Evolutionary conservation across 2,797 vertebrate species (phyloP), one percentile per base, ranked within the genome.

Genomic region (Sarcoramphus papa): DNA sequence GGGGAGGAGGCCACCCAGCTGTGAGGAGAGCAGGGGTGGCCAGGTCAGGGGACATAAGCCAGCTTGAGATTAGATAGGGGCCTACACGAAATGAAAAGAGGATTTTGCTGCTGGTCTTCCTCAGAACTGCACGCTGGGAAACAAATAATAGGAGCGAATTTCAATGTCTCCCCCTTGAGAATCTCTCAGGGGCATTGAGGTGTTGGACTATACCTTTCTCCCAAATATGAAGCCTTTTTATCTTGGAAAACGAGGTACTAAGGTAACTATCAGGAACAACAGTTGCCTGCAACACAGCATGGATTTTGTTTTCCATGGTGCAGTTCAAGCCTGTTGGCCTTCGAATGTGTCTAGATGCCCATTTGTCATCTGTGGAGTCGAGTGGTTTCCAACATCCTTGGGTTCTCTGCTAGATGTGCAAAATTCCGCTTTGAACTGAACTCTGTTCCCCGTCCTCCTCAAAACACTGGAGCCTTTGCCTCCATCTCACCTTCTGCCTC

Each of bases 361-460:
- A 30, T 50, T 51, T 24, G 31, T 40, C 45, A n/a, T 14, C 45
- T 23, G 19, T 15, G 21, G 35, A 33, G 30, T 30, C 3, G 2
- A 18, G 67, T 4, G 8, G 21, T 35, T 25, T 43, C 47, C 37
- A 12, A 3, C 31, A 18, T 10, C 10, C 19, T 48, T 17, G 7
- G 1, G 4, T 20, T 40, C 19, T 17, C n/a, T 6, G 27, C 25
- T 16, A 22, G 17, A 2, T 7, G 10, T 6, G 45, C 1, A 2
- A 41, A 23, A 15, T 53, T 23, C 30, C 2, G 1, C 47, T 31
- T 28, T 6, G 14, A 5, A 15, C 9, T 6, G 51, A 40, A 16
- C 51, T 13, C 19, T 28, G 19, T 28, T n/a, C 60, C 15, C 4
- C 3, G 25, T 20, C 40, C 25, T 1, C 8, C 47, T 43, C 47